These are phyloP conservation scores for Brachyalestes nurse DNA, from an alignment of 2,797 vertebrate species.

Conservation along the genomic window DNA sequence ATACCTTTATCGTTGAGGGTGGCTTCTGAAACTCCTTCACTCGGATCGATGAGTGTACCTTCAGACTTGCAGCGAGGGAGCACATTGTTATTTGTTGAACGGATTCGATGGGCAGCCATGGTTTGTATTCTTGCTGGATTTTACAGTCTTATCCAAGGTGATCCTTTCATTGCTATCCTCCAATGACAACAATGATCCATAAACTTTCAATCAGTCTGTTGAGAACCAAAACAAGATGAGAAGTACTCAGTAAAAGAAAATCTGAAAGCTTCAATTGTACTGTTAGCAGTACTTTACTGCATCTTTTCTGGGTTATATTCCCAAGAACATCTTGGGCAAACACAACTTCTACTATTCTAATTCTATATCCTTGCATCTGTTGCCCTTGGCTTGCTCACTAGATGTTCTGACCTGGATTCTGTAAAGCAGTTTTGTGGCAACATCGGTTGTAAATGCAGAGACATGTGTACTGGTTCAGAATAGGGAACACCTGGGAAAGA, in stretches of 20 bases:
- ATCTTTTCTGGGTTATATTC: neutral
- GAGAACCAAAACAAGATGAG: constrained; percentile 43
- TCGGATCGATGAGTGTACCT: constrained; percentile 92
- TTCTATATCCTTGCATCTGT: too few species aligned
- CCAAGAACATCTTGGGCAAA: neutral
- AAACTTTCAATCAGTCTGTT: constrained; percentile 62
- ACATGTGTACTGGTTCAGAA: too few species aligned
- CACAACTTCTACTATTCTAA: neutral
- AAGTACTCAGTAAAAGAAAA: constrained; percentile 4
- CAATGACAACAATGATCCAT: constrained; percentile 49
- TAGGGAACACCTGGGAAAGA: too few species aligned
- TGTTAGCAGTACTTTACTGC: constrained; percentile 15
- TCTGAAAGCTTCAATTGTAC: neutral
- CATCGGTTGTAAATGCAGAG: too few species aligned
- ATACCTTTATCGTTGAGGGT: constrained; percentile 90
- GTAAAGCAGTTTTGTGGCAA: too few species aligned
- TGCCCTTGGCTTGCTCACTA: too few species aligned
- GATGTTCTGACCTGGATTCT: too few species aligned
- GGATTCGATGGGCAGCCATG: constrained; percentile 97
- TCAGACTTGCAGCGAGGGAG: constrained; percentile 95
- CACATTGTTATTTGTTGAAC: constrained; percentile 84
- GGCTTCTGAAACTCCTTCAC: constrained; percentile 84
- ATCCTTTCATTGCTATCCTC: constrained; percentile 46
- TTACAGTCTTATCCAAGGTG: constrained; percentile 31
- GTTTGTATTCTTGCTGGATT: constrained; percentile 47